A percentile compares a stretch with the other conserved stretches of the same genome.
Conservation (phyloP, 2,797 vertebrate genomes). For the Macroramphosus scolopax region DNA sequence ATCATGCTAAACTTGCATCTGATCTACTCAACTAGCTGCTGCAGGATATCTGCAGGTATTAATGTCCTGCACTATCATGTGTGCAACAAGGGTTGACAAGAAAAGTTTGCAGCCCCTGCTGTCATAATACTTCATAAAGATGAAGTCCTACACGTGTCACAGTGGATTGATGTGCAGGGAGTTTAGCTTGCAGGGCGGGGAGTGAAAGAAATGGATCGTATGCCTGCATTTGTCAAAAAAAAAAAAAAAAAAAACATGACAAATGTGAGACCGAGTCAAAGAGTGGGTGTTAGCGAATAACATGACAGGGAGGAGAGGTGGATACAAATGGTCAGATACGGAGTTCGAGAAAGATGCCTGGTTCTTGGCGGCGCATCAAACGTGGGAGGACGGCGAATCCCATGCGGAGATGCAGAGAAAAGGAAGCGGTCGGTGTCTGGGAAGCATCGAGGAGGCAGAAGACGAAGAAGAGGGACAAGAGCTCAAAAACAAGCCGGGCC, state of each 20-base stretch:
- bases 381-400: slow-evolving; percentile 63
- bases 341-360: slow-evolving; percentile 24
- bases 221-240: neutral
- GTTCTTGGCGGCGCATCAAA: slow-evolving; percentile 56
- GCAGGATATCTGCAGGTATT: no score
- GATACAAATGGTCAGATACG: slow-evolving; percentile 48
- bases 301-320: slow-evolving; percentile 42
- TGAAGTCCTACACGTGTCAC: no score
- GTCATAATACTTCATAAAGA: no score
- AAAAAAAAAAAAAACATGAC: slow-evolving; percentile 8
- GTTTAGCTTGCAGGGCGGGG: no score
- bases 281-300: slow-evolving; percentile 20
- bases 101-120: no score
- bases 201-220: neutral
- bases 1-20: no score
- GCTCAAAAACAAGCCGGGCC: slow-evolving; percentile 49
- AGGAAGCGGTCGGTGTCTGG: slow-evolving; percentile 46
- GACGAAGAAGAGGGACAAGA: slow-evolving; percentile 30
- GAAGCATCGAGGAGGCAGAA: slow-evolving; percentile 43
- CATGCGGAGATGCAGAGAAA: slow-evolving; percentile 22
- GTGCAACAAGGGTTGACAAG: no score
- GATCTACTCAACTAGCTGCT: no score
- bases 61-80: no score
- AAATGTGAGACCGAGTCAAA: slow-evolving; percentile 10
- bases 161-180: no score